Evolutionary conservation across 2,888 invertebrate genomes (phyloP), one percentile per base, ranked within the genome.

Genomic region (Strigamia maritima): DNA sequence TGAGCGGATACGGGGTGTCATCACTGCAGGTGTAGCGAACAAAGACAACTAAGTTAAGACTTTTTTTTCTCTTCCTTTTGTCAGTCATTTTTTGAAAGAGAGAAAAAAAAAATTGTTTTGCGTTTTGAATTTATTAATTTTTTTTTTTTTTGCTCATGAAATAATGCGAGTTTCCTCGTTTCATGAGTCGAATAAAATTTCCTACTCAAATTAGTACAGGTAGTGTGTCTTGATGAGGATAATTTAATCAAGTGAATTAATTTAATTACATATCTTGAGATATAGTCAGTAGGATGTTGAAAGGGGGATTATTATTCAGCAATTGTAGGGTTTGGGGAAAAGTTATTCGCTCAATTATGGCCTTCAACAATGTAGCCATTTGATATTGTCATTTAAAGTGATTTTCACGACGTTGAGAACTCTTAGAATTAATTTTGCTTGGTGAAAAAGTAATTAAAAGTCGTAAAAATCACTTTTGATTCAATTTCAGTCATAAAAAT

Each of bases 1-100:
- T 65, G 65, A 65, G 65, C 65, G 65, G 65, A 65, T 65, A 65
- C 65, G 24, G 65, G 65, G 65, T 65, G 65, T 65, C 65, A 65
- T 65, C 65, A 65, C 65, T 65, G 65, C 65, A 65, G 65, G 65
- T 65, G 65, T 7, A 26, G 65, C 2, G 16, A 65, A 65, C 65
- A 65, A 65, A 65, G 65, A 65, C 65, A 65, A 65, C 65, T 65
- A 26, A 65, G 26, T 65, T 65, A 65, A 65, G 4, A 26, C 12
- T 26, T 65, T 65, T 65, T 65, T 65, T 26, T 65, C 26, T 65
- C 26, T 24, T 49, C 49, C 8, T n/a, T 49, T 49, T n/a, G 2
- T n/a, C 49, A 14, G n/a, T n/a, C n/a, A n/a, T n/a, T n/a, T n/a
- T n/a, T n/a, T n/a, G n/a, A n/a, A n/a, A n/a, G n/a, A n/a, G n/a